These are phyloP conservation scores for Uria lomvia DNA, from an alignment of 2,113 vertebrate genomes.

Conservation along the genomic window DNA sequence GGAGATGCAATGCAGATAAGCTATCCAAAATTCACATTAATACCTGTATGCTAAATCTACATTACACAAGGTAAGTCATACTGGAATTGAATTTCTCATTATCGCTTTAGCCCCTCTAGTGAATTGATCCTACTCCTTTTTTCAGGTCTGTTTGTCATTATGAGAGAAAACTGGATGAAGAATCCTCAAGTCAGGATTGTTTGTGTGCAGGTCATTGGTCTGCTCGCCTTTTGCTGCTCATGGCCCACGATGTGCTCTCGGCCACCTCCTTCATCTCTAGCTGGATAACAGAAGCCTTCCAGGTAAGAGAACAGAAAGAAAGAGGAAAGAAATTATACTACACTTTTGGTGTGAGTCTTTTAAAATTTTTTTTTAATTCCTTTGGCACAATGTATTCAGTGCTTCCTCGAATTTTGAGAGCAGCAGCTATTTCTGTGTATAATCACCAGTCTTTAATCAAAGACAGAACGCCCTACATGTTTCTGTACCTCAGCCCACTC, in stretches of 20 bases:
- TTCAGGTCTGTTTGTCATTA: neutral
- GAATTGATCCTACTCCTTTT: neutral
- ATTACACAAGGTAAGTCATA: neutral
- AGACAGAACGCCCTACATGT: neutral
- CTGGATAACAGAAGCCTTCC: neutral
- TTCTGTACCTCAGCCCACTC: neutral
- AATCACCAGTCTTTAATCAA: neutral
- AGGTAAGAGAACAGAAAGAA: neutral
- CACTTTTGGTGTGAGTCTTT: neutral
- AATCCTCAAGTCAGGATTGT: neutral
- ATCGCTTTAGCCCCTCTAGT: neutral
- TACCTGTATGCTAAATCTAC: neutral
- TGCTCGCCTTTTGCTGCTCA: neutral
- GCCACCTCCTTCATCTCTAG: neutral
- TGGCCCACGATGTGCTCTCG: accelerated
- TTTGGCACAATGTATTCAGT: neutral
- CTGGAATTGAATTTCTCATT: neutral
- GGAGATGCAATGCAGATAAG: neutral
- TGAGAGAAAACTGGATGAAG: neutral
- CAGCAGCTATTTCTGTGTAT: neutral
- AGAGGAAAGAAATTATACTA: neutral
- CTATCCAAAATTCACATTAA: neutral
- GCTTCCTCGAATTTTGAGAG: neutral
- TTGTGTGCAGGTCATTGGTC: neutral
- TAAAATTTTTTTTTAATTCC: neutral